Conservation (phyloP, 2,797 vertebrate genomes). For the Ateles fusciceps region DNA sequence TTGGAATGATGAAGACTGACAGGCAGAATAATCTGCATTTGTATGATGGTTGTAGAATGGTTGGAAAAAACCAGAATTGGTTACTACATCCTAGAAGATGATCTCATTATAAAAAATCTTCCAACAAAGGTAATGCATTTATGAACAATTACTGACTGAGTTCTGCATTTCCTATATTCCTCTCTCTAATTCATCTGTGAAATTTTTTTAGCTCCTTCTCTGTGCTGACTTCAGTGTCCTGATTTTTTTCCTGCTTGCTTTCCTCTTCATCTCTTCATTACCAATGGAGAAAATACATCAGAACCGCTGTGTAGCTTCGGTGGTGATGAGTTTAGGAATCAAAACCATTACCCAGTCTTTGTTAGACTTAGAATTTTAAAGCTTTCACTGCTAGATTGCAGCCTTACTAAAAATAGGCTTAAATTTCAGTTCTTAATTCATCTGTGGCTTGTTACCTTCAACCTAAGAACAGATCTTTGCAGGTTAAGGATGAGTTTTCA, state of each 20-base stretch:
- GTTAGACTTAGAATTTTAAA: constrained; percentile 26
- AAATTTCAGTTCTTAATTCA: constrained; percentile 38
- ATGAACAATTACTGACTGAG: not conserved
- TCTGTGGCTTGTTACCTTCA: not conserved
- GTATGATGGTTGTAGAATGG: not conserved
- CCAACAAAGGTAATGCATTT: not conserved
- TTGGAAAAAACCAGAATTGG: not conserved
- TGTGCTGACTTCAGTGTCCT: not conserved
- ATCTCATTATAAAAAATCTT: not conserved
- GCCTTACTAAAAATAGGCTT: constrained; percentile 34
- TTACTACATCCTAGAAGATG: not conserved
- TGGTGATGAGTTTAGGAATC: not conserved
- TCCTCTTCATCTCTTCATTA: not conserved
- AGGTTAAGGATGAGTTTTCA: constrained; percentile 16
- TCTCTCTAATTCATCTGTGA: not conserved
- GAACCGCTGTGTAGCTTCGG: not conserved
- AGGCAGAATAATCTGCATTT: not conserved
- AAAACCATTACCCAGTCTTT: not conserved
- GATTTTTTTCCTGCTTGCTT: constrained; percentile 13
- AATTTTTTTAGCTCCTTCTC: not conserved
- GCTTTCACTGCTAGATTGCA: not conserved
- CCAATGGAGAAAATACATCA: constrained; percentile 31
- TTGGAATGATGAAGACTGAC: not conserved
- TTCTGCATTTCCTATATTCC: not conserved
- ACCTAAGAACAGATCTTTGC: not conserved